A percentile compares a stretch with the other conserved stretches of the same genome.
phyloP scores from a whole-genome alignment of 2,113 vertebrate species.

The Polypterus senegalus region DNA sequence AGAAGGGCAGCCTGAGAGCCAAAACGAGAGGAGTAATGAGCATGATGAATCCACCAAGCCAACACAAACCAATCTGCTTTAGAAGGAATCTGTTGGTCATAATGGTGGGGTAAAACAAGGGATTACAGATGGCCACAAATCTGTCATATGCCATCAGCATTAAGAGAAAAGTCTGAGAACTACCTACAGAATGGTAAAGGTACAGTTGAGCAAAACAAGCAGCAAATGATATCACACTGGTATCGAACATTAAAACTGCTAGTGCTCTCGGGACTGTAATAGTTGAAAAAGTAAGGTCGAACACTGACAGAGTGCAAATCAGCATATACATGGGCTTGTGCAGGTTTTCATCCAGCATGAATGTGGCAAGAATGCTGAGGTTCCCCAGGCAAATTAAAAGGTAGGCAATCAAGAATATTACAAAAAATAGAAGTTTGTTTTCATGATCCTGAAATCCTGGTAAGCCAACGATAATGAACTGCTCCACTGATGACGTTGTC shows the following conservation, averaged over 20 bases:
- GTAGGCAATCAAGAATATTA: slow-evolving; percentile 3
- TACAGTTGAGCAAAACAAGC: slow-evolving; percentile 21
- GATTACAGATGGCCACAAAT: too few species aligned
- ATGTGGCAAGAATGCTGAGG: slow-evolving; percentile 15
- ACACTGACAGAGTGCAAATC: slow-evolving; percentile 21
- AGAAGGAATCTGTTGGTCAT: background rate
- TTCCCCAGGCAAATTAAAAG: slow-evolving; percentile 20
- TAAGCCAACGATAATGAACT: too few species aligned
- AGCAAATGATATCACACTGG: slow-evolving; percentile 10
- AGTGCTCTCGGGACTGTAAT: slow-evolving; percentile 17
- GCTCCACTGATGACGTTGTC: too few species aligned
- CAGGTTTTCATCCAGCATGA: slow-evolving; percentile 3
- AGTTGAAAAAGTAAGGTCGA: slow-evolving; percentile 17
- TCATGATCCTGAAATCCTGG: too few species aligned
- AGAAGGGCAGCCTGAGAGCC: too few species aligned
- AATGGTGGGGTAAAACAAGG: too few species aligned
- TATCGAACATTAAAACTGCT: slow-evolving; percentile 10
- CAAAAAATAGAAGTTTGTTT: too few species aligned
- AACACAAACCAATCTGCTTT: slow-evolving; percentile 11
- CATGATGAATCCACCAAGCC: slow-evolving; percentile 19
- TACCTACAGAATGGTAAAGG: slow-evolving; percentile 24
- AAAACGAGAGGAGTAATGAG: slow-evolving; percentile 15
- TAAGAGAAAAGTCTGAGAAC: slow-evolving; percentile 15
- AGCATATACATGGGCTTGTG: slow-evolving; percentile 22
- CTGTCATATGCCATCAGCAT: too few species aligned